A percentile compares a stretch with the other conserved stretches of the same genome.
phyloP scores from a whole-genome alignment of 2,888 invertebrate species.

The Glaucopsyche alexis region DNA sequence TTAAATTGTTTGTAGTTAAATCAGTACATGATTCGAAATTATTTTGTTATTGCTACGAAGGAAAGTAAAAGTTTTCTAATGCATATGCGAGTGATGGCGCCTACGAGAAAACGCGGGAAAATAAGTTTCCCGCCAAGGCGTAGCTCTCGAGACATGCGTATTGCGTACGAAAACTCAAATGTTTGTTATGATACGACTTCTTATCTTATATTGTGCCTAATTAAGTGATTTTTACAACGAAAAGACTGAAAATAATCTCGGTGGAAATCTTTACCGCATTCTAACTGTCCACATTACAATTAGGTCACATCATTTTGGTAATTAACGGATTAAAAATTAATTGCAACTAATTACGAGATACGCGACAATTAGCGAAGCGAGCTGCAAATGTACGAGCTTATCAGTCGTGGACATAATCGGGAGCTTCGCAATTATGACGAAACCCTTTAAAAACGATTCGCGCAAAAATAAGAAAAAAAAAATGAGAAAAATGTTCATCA shows the following conservation, averaged over 20 bases:
- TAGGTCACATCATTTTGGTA: background rate
- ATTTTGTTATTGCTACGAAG: background rate
- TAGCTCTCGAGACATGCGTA: constrained; percentile 67
- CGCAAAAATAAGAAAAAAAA: constrained; percentile 76
- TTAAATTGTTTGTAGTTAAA: too few relatives aligned
- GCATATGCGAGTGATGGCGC: constrained; percentile 61
- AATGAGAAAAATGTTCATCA: constrained; percentile 80
- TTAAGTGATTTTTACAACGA: background rate
- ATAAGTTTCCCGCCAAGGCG: constrained; percentile 72
- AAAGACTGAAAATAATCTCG: background rate
- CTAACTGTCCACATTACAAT: background rate
- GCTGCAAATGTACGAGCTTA: constrained; percentile 48
- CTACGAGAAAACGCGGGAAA: constrained; percentile 71
- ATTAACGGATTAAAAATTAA: constrained; percentile 16
- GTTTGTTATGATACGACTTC: background rate
- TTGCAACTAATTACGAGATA: constrained; percentile 12
- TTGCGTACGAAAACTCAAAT: constrained; percentile 64
- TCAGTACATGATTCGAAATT: background rate
- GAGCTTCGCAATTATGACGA: constrained; percentile 77
- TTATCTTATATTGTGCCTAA: background rate
- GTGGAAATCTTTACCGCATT: background rate
- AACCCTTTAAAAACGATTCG: constrained; percentile 80
- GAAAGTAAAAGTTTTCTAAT: constrained; percentile 47
- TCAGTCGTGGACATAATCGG: constrained; percentile 71
- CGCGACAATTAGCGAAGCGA: constrained; percentile 9